These are phyloP conservation scores for Morelia viridis DNA, from an alignment of 2,797 vertebrate species.

Conservation along the genomic window DNA sequence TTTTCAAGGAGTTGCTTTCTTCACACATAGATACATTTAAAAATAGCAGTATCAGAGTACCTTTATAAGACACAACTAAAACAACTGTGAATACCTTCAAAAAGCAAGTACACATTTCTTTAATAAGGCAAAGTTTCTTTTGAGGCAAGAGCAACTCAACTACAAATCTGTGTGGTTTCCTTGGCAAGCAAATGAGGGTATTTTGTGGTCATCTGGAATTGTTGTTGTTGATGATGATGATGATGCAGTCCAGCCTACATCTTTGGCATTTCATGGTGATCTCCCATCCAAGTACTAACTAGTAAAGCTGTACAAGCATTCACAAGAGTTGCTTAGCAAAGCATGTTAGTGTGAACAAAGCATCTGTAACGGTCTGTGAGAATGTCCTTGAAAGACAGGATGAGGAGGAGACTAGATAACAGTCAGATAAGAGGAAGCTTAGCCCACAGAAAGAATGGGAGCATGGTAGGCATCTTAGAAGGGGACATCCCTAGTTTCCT, in stretches of 20 bases:
- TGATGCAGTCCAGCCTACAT: not conserved
- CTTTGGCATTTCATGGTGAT: not conserved
- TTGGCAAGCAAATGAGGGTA: not conserved
- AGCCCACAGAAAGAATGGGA: not conserved
- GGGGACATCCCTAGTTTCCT: not conserved
- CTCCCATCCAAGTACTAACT: not conserved
- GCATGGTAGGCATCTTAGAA: not conserved
- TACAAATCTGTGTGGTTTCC: not conserved
- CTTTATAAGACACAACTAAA: not conserved
- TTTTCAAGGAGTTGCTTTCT: not conserved
- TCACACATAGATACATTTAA: not conserved
- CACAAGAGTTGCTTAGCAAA: not conserved
- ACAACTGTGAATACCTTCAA: not conserved
- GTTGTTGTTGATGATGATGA: not conserved
- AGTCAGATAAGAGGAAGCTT: not conserved
- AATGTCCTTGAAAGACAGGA: not conserved
- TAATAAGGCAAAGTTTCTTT: not conserved
- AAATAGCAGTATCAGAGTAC: not conserved
- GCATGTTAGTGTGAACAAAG: not conserved
- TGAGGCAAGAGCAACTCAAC: not conserved
- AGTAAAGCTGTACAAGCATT: not conserved
- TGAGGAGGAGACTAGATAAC: not conserved
- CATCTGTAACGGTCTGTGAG: not conserved
- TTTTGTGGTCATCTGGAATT: too few species aligned
- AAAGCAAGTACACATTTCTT: not conserved